These are phyloP conservation scores for Drosophila simulans DNA, from an alignment of 1,140 invertebrate genomes.

Conservation along the genomic window DNA sequence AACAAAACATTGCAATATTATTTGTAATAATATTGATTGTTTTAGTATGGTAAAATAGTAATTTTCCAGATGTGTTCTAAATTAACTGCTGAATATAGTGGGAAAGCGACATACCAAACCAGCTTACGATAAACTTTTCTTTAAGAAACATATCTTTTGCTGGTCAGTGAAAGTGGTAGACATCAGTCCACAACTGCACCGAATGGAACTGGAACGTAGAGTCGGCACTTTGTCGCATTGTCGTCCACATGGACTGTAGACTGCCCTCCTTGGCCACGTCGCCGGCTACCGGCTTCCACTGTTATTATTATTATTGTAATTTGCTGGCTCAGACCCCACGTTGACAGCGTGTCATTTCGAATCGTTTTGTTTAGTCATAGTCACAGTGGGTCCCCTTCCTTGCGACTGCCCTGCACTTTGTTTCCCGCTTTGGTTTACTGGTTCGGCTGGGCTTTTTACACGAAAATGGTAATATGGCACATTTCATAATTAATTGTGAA, in stretches of 20 bases:
- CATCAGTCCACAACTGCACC: neutral
- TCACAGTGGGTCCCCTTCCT: constrained; percentile 32
- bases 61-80: neutral
- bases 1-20: no score
- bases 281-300: constrained; percentile 66
- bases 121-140: no score
- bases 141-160: neutral
- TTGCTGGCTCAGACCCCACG: constrained; percentile 65
- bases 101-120: no score
- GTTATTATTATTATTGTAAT: constrained; percentile 81
- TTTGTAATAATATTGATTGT: no score
- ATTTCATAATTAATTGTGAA: constrained; percentile 81
- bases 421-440: constrained; percentile 29
- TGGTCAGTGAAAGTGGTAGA: constrained; percentile 11
- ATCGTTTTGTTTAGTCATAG: constrained; percentile 81
- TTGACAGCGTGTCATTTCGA: constrained; percentile 77
- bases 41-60: no score
- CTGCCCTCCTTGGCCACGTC: constrained; percentile 6
- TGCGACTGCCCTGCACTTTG: constrained; percentile 10
- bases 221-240: constrained; percentile 76
- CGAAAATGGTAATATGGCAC: constrained; percentile 44
- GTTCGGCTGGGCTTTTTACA: constrained; percentile 23
- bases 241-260: constrained; percentile 49
- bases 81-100: neutral
- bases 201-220: constrained; percentile 41